Evolutionary conservation across 2,113 vertebrate genomes (phyloP).

Genomic region (Macheiramphus alcinus): DNA sequence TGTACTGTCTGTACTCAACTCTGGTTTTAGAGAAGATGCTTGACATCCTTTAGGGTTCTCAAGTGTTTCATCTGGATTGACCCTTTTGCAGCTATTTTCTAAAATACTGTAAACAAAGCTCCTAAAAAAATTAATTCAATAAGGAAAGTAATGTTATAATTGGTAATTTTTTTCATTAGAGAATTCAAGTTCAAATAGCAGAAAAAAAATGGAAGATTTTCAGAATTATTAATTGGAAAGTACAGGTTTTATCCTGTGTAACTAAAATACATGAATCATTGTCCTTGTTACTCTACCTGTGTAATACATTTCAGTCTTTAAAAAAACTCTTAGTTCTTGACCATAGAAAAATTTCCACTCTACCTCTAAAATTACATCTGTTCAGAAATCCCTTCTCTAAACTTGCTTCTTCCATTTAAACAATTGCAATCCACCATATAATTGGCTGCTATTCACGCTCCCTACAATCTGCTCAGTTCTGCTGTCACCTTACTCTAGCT

Average conservation of each 20-base stretch:
- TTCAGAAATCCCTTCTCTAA: background rate
- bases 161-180: background rate
- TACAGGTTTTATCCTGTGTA: background rate
- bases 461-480: background rate
- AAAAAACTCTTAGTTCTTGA: background rate
- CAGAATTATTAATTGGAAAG: background rate
- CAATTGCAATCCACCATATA: background rate
- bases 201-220: background rate
- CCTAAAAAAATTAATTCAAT: background rate
- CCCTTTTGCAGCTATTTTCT: background rate
- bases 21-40: background rate
- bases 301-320: background rate
- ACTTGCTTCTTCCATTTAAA: background rate
- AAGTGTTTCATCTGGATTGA: background rate
- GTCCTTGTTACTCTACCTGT: background rate
- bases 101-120: background rate
- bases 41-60: background rate
- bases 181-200: background rate
- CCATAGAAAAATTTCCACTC: background rate
- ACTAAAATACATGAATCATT: background rate
- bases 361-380: background rate
- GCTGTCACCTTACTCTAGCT: background rate
- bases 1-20: background rate
- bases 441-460: background rate
- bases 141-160: background rate